Evolutionary conservation across 2,113 vertebrate genomes (phyloP), one percentile per base, ranked within the genome.

Genomic region (Stegostoma tigrinum): DNA sequence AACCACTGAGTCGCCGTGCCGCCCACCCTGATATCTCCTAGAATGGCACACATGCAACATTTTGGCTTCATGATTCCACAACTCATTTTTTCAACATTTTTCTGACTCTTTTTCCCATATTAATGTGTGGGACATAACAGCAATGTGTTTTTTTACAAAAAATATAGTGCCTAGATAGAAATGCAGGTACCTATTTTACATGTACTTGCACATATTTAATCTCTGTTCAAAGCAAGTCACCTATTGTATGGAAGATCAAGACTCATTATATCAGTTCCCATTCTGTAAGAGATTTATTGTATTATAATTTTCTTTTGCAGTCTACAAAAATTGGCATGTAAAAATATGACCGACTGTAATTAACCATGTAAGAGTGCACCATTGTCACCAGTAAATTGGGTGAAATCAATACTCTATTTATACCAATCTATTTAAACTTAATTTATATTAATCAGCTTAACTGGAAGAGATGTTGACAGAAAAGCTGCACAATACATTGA

Each of bases 371-470:
- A 23, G 55, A 21, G 55, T 38, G 52, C 55, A 64, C 17, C 61
- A 66, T 64, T 91, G 55, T 91, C 89, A 64, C 5, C 52, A 90
- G 89, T 66, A 66, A 64, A 83, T 19, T 83, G 78, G 78, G 15
- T 83, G n/a, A 83, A 83, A 91, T 91, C 55, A 61, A 91, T 91
- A 91, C 89, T 64, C 34, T 91, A 91, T 93, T 67, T 67, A 23
- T 93, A 93, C 61, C 38, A 67, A 93, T 66, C 89, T 38, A 93
- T 66, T 93, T 67, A 93, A 93, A n/a, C 1, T 93, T 42, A 67
- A 66, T 67, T 93, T 66, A 91, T 64, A 66, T 61, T 64, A 66
- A 91, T 91, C 89, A 91, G 21, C 34, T 61, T 66, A 91, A 61
- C 30, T 66, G 21, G 64, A 91, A 27, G 27, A 72, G 30, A 64